A percentile compares a stretch with the other conserved stretches of the same genome.
Evolutionary conservation across 2,888 invertebrate species (phyloP).

Genomic region (Matsumyia berberina): DNA sequence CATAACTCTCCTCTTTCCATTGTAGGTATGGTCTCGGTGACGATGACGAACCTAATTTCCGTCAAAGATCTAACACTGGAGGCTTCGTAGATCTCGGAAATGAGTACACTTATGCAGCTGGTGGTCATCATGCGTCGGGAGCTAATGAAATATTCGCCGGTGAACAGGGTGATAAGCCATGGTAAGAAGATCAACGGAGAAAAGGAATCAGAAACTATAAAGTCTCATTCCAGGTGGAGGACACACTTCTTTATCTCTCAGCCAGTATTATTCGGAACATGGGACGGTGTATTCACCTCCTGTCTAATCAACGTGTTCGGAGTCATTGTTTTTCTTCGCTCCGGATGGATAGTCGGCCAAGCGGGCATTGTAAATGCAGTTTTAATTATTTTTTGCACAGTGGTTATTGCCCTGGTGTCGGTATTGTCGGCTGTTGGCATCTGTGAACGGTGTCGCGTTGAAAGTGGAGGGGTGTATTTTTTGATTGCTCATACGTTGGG

Average conservation of each 20-base stretch:
- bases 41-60: constrained; percentile 84
- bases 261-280: constrained; percentile 97
- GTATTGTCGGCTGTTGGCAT: constrained; percentile 98
- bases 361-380: constrained; percentile 93
- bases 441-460: constrained; percentile 96
- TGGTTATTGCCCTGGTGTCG: constrained; percentile 94
- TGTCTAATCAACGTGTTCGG: constrained; percentile 99
- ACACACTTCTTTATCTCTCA: constrained; percentile 98
- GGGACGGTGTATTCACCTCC: constrained; percentile 98
- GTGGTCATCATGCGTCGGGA: constrained; percentile 93
- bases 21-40: constrained; percentile 83
- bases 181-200: constrained; percentile 78
- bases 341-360: constrained; percentile 98
- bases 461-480: constrained; percentile 99
- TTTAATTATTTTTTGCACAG: constrained; percentile 92
- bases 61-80: constrained; percentile 87
- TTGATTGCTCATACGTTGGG: constrained; percentile 97
- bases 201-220: neutral
- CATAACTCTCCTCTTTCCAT: neutral
- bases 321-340: constrained; percentile 98
- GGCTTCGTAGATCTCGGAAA: constrained; percentile 91
- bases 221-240: constrained; percentile 91
- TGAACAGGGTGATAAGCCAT: constrained; percentile 89
- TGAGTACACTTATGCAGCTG: constrained; percentile 90
- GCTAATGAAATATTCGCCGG: constrained; percentile 96